These are phyloP conservation scores for Hyalella azteca DNA, from an alignment of 2,888 invertebrate species.

Conservation along the genomic window DNA sequence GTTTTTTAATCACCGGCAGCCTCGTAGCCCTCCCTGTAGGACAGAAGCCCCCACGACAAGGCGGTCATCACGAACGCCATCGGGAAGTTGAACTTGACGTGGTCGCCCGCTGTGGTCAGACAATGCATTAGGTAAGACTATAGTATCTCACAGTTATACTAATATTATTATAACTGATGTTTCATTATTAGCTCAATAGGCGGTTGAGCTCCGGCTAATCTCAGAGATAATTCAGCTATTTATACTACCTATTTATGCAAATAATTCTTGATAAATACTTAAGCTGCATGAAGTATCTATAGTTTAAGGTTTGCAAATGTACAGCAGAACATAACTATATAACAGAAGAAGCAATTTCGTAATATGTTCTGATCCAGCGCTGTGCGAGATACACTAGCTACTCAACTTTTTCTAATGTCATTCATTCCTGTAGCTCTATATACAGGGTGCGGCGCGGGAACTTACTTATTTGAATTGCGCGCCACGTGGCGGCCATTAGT, in stretches of 20 bases:
- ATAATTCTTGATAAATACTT: neutral
- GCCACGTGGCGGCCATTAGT: too few relatives aligned
- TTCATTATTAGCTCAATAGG: too few relatives aligned
- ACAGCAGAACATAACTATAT: too few relatives aligned
- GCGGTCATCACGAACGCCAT: constrained; percentile 49
- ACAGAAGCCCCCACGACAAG: constrained; percentile 42
- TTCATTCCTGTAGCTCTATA: too few relatives aligned
- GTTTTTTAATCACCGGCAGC: constrained; percentile 54
- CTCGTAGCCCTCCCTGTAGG: constrained; percentile 57
- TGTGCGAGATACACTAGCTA: too few relatives aligned
- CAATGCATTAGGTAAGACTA: neutral
- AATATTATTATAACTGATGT: too few relatives aligned
- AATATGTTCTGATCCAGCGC: too few relatives aligned
- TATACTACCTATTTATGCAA: neutral
- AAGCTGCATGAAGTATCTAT: neutral
- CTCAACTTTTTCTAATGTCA: too few relatives aligned
- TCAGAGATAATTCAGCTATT: neutral
- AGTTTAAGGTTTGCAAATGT: neutral
- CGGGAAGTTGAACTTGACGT: constrained; percentile 56
- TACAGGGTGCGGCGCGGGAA: too few relatives aligned
- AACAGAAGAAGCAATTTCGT: too few relatives aligned
- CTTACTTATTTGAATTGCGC: too few relatives aligned
- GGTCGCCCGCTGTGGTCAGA: constrained; percentile 44
- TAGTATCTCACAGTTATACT: neutral
- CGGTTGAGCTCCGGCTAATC: too few relatives aligned